Conservation (phyloP, 2,113 vertebrate genomes). For the Mustelus asterias region DNA sequence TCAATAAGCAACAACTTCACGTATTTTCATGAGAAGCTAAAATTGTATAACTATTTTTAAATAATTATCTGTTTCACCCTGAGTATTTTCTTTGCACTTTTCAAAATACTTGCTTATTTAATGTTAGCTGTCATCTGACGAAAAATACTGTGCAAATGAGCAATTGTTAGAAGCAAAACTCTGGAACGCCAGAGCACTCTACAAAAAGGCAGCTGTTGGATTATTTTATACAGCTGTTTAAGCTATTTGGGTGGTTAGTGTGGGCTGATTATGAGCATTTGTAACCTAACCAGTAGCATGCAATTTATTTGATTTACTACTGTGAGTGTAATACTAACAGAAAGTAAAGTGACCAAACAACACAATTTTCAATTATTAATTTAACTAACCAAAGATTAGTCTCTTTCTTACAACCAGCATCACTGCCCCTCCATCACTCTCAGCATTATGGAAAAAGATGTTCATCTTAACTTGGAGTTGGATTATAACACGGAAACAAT, state of each 20-base stretch:
- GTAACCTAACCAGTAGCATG: not conserved
- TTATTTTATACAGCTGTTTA: not conserved
- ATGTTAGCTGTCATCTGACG: slow-evolving; percentile 23
- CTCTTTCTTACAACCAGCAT: not conserved
- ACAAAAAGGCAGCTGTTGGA: not conserved
- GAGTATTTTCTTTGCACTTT: slow-evolving; percentile 35
- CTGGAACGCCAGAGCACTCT: not conserved
- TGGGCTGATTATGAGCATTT: not conserved
- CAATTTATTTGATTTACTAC: not conserved
- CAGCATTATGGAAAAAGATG: not conserved
- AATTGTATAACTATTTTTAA: slow-evolving; percentile 34
- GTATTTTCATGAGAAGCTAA: slow-evolving; percentile 30
- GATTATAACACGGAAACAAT: not conserved
- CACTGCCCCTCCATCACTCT: not conserved
- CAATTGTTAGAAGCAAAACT: not conserved
- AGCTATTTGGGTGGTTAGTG: not conserved
- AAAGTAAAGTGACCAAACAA: not conserved
- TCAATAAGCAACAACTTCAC: slow-evolving; percentile 9
- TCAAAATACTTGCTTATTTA: slow-evolving; percentile 32
- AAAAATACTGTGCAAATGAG: slow-evolving; percentile 18
- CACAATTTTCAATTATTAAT: not conserved
- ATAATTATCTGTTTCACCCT: slow-evolving; percentile 32
- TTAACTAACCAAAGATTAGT: not conserved
- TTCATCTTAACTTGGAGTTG: not conserved
- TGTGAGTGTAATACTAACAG: not conserved